Conservation (phyloP, 2,797 vertebrate genomes). For the Dryobates pubescens region DNA sequence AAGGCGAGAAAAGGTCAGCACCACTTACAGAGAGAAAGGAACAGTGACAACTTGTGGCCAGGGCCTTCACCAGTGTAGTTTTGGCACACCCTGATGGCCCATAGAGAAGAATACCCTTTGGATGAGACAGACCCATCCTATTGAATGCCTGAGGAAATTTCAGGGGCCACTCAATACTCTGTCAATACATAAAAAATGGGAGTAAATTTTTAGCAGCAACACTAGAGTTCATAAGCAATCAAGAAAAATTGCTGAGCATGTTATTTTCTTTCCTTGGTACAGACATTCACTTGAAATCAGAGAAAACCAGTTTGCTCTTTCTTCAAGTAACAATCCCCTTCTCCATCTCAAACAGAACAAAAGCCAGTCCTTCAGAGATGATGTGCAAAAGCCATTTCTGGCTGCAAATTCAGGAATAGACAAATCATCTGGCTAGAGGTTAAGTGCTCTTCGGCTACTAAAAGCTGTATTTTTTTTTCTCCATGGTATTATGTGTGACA, state of each 20-base stretch:
- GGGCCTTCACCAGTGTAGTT: constrained; percentile 89
- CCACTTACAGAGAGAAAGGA: constrained; percentile 89
- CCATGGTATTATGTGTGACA: neutral
- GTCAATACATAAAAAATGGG: constrained; percentile 20
- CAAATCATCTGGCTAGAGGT: neutral
- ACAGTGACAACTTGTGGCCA: constrained; percentile 85
- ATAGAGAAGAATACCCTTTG: constrained; percentile 89
- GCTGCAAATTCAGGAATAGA: neutral
- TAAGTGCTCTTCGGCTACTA: neutral
- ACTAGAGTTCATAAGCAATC: neutral
- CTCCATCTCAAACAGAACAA: neutral
- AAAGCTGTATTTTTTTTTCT: neutral
- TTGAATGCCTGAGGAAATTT: constrained; percentile 88
- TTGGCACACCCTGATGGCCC: constrained; percentile 96
- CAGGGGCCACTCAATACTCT: constrained; percentile 96
- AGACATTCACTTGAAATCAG: neutral
- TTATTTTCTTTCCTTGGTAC: neutral
- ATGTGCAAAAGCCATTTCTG: neutral
- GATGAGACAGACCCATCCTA: constrained; percentile 87
- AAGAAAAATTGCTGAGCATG: neutral
- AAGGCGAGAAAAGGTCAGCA: constrained; percentile 94
- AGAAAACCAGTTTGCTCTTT: neutral
- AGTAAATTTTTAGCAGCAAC: neutral
- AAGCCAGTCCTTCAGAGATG: neutral
- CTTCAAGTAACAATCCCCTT: neutral